Base-by-base conservation (phyloP, 2,888 invertebrate genomes). In the Koerneria pararmatus region DNA sequence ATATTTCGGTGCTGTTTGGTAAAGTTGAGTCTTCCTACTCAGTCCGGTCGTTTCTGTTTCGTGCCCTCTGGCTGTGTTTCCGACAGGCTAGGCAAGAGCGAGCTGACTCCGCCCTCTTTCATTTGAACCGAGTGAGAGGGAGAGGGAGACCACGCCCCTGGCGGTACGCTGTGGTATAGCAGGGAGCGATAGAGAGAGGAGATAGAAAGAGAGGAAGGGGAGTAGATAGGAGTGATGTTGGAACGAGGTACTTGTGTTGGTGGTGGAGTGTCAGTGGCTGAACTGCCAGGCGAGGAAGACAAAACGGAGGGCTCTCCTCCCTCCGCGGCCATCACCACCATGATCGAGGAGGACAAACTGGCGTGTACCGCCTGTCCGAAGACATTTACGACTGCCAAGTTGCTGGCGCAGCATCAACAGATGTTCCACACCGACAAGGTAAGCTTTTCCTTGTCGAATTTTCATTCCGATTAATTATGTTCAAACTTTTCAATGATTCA, bases 341-440 rank as follows among this genome's bases (percentile, higher is more conserved):
- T n/a, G n/a, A n/a, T n/a, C n/a, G n/a, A n/a, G n/a, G n/a, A n/a
- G n/a, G n/a, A n/a, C n/a, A n/a, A n/a, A n/a, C n/a, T 58, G 2
- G 11, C 69, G 29, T 76, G 76, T 68, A 59, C 69, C 27, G 73
- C 74, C 67, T 82, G 82, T 68, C 71, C 74, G 19, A 77, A 78
- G 61, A 67, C 71, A 6, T 81, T 82, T 70, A 56, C 75, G 35
- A 72, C 73, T 35, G 74, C 75, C 51, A 76, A 76, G 59, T 67
- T 76, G 24, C 67, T 82, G 19, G 75, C 75, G 65, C 78, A 79
- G 41, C 82, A 82, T 72, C 74, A 76, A 61, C 76, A 78, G 57
- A 72, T 77, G 74, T 78, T 79, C 67, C 82, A 81, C 69, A 72
- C 78, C 11, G 82, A 82, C 58, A 83, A 83, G 73, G 74, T 76